A percentile compares a stretch with the other conserved stretches of the same genome.
These are phyloP conservation scores for Coelogynopora nodosa DNA, from an alignment of 2,888 invertebrate genomes.

Conservation along the genomic window DNA sequence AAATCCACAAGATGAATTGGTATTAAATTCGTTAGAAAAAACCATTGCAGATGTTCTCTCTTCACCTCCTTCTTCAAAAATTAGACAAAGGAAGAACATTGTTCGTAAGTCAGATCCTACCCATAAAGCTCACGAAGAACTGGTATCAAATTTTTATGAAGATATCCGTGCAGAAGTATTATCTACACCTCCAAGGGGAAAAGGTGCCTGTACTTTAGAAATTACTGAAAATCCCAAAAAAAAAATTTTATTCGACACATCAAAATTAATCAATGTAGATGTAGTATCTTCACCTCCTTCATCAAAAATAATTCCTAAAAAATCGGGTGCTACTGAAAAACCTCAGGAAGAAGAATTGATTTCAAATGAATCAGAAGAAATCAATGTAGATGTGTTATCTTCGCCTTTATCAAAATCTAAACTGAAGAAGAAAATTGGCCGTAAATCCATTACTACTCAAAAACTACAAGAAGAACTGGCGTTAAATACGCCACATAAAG, in stretches of 20 bases:
- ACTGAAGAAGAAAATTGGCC: neutral
- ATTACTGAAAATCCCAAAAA: neutral
- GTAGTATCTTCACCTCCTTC: too few species aligned
- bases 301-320: too few species aligned
- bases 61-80: neutral
- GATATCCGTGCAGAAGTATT: neutral
- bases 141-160: neutral
- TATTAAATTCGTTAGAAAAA: neutral
- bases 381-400: neutral
- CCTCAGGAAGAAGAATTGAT: neutral
- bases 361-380: neutral
- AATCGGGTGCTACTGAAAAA: neutral
- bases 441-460: neutral
- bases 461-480: neutral
- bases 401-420: neutral
- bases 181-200: neutral
- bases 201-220: neutral
- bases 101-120: neutral
- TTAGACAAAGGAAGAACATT: neutral
- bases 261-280: neutral
- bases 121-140: neutral
- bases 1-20: neutral
- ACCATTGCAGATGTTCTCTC: neutral
- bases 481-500: neutral
- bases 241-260: neutral